Evolutionary conservation across 2,113 vertebrate genomes (phyloP).

Genomic region (Mungos mungo): DNA sequence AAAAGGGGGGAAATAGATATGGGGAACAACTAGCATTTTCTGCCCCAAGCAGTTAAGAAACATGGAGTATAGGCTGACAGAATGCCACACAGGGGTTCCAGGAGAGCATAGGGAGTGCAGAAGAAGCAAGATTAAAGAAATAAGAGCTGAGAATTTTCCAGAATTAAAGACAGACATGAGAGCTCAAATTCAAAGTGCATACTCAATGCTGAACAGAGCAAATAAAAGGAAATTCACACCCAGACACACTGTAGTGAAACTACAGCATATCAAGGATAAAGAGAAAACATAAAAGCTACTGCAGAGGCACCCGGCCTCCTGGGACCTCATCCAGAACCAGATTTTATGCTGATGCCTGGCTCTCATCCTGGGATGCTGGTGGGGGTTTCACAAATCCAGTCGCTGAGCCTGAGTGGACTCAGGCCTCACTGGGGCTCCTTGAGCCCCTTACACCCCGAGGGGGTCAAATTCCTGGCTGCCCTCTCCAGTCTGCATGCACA

Average conservation of each 20-base stretch:
- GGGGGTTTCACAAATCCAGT: too few relatives aligned
- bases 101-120: background rate
- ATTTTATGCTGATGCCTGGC: background rate
- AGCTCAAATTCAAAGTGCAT: constrained; percentile 23
- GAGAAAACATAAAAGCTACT: background rate
- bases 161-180: background rate
- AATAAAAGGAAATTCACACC: constrained; percentile 41
- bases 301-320: background rate
- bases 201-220: constrained; percentile 23
- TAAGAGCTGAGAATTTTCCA: constrained; percentile 10
- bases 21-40: background rate
- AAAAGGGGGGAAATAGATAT: background rate
- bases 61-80: background rate
- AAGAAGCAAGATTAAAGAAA: constrained; percentile 57
- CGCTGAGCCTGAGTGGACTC: background rate
- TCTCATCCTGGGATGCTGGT: background rate
- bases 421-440: background rate
- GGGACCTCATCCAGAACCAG: background rate
- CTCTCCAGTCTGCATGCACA: background rate
- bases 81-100: background rate
- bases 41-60: background rate
- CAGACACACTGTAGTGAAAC: background rate
- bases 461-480: background rate
- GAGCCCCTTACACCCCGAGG: background rate
- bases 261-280: background rate